Evolutionary conservation across 2,888 invertebrate species (phyloP).

Genomic region (Vanessa cardui): DNA sequence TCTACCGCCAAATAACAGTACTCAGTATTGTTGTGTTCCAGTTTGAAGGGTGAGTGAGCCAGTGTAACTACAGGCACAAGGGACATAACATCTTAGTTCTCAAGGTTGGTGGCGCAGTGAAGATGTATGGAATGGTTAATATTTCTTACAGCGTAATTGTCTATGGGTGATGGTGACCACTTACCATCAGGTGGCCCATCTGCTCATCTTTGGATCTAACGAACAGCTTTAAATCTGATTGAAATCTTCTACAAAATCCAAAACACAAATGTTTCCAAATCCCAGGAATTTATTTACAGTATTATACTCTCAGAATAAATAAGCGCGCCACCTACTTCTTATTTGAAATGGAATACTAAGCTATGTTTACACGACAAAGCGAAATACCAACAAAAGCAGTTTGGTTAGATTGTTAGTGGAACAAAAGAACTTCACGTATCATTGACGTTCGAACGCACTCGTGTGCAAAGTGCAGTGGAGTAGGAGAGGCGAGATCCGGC

Average conservation of each 20-base stretch:
- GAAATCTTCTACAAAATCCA: neutral
- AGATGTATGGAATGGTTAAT: too few species aligned
- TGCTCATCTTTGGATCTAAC: too few species aligned
- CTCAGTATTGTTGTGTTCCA: too few species aligned
- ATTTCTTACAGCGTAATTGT: too few species aligned
- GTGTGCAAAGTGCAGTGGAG: constrained; percentile 41
- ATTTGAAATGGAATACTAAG: constrained; percentile 15
- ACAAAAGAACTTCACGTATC: constrained; percentile 43
- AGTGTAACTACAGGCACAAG: too few species aligned
- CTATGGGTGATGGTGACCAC: too few species aligned
- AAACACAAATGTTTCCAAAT: neutral
- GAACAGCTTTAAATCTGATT: too few species aligned
- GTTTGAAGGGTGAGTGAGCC: too few species aligned
- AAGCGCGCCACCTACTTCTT: neutral
- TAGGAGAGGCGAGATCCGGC: constrained; percentile 48
- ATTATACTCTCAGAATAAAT: neutral
- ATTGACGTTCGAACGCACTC: constrained; percentile 45
- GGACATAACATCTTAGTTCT: too few species aligned
- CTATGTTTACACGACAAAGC: constrained; percentile 21
- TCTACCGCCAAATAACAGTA: too few species aligned
- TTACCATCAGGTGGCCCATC: too few species aligned
- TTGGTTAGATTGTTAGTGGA: constrained; percentile 21
- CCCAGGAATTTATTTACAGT: neutral
- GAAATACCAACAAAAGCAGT: constrained; percentile 19
- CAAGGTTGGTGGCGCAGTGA: too few species aligned